A percentile compares a stretch with the other conserved stretches of the same genome.
phyloP scores from a whole-genome alignment of 2,888 invertebrate species.

The Caenorhabditis japonica region DNA sequence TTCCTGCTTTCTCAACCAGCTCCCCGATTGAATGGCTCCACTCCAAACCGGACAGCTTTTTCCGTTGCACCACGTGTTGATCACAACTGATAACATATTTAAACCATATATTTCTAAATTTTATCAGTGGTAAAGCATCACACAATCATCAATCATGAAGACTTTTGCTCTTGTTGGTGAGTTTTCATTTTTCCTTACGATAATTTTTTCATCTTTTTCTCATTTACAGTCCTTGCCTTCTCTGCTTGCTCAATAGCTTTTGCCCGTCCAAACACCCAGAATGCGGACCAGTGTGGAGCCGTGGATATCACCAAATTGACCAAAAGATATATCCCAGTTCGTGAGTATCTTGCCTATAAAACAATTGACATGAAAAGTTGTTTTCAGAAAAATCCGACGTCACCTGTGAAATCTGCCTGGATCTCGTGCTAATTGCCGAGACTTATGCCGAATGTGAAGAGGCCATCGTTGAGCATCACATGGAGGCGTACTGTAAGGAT shows the following conservation, averaged over 20 bases:
- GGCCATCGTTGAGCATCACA: constrained; percentile 51
- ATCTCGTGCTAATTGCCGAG: constrained; percentile 58
- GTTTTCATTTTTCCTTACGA: constrained; percentile 1
- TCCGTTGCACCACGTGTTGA: constrained; percentile 30
- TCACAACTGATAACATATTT: constrained; percentile 25
- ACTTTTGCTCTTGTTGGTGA: constrained; percentile 18
- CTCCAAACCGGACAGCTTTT: too few species aligned
- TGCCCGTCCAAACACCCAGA: constrained; percentile 8
- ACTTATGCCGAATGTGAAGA: constrained; percentile 61
- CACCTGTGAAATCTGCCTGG: constrained; percentile 59
- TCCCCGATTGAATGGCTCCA: too few species aligned
- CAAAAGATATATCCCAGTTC: constrained; percentile 46
- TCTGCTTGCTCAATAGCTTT: constrained; percentile 9
- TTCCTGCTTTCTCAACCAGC: too few species aligned
- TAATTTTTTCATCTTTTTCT: neutral
- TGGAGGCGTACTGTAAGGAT: constrained; percentile 54
- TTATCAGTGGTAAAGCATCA: constrained; percentile 17
- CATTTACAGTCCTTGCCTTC: constrained; percentile 18
- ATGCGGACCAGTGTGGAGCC: constrained; percentile 58
- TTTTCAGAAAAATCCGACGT: constrained; percentile 48
- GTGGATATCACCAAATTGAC: constrained; percentile 41
- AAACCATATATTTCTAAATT: constrained; percentile 10
- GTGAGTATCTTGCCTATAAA: too few species aligned
- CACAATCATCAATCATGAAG: constrained; percentile 14
- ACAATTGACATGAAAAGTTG: neutral